phyloP scores from a whole-genome alignment of 2,113 vertebrate species.

The Eulacestoma nigropectus region DNA sequence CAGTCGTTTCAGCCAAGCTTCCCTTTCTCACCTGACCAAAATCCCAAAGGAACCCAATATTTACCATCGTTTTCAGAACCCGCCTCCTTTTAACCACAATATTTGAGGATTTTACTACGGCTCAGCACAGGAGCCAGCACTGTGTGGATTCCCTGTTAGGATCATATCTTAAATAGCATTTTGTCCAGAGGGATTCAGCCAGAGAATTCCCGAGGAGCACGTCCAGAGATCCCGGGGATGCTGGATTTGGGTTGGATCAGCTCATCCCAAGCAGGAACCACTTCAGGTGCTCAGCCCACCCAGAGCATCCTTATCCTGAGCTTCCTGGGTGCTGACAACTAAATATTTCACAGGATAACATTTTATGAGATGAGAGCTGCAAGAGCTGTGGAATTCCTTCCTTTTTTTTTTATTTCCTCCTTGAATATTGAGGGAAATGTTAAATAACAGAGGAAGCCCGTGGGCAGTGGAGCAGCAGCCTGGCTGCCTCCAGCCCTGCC shows the following conservation, averaged over 20 bases:
- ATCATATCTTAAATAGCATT: not conserved
- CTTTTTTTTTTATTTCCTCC: not conserved
- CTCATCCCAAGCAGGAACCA: not conserved
- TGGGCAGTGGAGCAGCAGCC: not conserved
- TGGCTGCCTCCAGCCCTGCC: not conserved
- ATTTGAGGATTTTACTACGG: not conserved
- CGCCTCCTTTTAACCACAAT: not conserved
- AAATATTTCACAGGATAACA: not conserved
- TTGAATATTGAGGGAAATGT: not conserved
- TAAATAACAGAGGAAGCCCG: not conserved
- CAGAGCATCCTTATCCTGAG: not conserved
- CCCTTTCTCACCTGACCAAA: not conserved
- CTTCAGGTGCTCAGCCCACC: not conserved
- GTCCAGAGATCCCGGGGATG: rapidly evolving
- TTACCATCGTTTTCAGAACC: not conserved
- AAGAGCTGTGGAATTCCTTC: not conserved
- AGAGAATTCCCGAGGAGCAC: not conserved
- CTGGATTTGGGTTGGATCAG: rapidly evolving
- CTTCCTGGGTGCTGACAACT: not conserved
- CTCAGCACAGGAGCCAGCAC: not conserved
- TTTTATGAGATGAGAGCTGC: not conserved
- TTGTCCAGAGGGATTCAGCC: not conserved
- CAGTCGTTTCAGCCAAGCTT: not conserved
- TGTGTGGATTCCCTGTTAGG: not conserved
- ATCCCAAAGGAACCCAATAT: not conserved